Conservation (phyloP, 2,888 invertebrate genomes). For the Amphimallon solstitiale region DNA sequence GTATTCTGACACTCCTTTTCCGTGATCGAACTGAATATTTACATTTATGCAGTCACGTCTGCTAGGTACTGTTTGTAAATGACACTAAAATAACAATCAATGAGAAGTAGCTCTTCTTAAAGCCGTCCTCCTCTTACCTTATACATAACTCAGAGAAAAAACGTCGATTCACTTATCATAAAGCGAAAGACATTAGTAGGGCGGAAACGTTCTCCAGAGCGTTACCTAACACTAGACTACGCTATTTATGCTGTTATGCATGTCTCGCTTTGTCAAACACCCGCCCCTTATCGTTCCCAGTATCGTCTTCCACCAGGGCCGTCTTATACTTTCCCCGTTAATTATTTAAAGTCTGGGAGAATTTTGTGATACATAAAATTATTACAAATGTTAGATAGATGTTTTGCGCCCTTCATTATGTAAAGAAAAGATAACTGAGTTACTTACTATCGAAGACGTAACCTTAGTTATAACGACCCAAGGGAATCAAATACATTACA, state of each 20-base stretch:
- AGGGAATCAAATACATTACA: no score
- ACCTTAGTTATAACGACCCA: no score
- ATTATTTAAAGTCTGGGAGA: no score
- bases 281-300: not conserved
- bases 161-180: slow-evolving; percentile 44
- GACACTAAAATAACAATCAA: slow-evolving; percentile 4
- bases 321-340: not conserved
- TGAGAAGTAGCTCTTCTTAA: not conserved
- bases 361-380: no score
- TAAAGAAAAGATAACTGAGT: no score
- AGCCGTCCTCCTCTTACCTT: no score
- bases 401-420: no score
- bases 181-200: slow-evolving; percentile 44
- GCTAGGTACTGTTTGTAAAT: slow-evolving; percentile 12
- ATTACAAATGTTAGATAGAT: no score
- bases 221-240: slow-evolving; percentile 41
- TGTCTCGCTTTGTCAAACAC: slow-evolving; percentile 13
- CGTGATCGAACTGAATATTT: slow-evolving; percentile 5
- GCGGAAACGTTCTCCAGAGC: slow-evolving; percentile 42
- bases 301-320: not conserved
- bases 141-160: slow-evolving; percentile 3
- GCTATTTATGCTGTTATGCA: slow-evolving; percentile 42
- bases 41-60: not conserved
- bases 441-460: no score
- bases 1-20: not conserved